Evolutionary conservation across 2,888 invertebrate genomes (phyloP).

Genomic region (Patella ulyssiponensis): DNA sequence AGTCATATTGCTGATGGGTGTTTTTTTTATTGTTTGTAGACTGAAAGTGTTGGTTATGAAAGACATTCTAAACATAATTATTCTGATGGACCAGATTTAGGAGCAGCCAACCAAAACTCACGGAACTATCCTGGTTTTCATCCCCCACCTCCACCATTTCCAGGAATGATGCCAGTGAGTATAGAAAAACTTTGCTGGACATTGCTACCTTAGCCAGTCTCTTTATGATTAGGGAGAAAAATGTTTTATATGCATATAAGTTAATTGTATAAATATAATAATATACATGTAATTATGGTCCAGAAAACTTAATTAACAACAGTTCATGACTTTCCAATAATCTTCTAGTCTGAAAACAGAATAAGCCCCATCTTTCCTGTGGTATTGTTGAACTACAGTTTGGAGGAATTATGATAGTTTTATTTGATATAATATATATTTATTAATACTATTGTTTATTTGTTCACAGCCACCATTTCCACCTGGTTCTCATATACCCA

Average conservation of each 20-base stretch:
- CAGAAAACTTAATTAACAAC: no score
- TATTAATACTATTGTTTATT: constrained; percentile 11
- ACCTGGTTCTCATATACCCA: constrained; percentile 15
- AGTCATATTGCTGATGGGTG: no score
- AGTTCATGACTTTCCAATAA: no score
- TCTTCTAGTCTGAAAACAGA: no score
- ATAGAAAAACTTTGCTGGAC: not conserved
- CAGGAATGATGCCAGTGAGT: constrained; percentile 33
- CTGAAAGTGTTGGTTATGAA: no score
- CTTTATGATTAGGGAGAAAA: not conserved
- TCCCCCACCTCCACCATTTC: constrained; percentile 31
- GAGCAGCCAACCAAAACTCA: not conserved
- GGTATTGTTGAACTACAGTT: no score
- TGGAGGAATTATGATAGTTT: not conserved
- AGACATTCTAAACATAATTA: no score
- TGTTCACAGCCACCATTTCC: constrained; percentile 25
- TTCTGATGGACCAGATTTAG: constrained; percentile 11
- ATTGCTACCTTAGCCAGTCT: not conserved
- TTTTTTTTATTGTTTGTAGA: no score
- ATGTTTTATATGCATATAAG: not conserved
- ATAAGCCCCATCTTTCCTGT: no score
- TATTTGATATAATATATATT: not conserved
- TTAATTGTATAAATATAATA: no score
- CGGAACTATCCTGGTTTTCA: constrained; percentile 9
- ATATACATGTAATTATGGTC: no score